Percentiles rank a stretch among this genome's conserved stretches.
These are phyloP conservation scores for Chaenogobius annularis DNA, from an alignment of 2,113 vertebrate species.

Conservation along the genomic window DNA sequence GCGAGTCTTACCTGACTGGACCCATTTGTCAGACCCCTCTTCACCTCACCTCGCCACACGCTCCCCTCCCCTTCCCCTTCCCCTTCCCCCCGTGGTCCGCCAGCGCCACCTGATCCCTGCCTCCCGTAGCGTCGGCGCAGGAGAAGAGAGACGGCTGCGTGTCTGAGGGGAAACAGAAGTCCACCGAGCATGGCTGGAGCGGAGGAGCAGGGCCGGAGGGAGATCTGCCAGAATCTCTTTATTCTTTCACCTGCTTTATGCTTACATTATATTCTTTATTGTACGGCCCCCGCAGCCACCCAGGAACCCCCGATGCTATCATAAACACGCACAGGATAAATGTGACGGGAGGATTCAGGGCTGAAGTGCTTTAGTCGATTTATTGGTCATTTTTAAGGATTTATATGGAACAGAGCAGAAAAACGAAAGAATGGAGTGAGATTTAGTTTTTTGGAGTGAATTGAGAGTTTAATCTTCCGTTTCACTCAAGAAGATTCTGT, in stretches of 20 bases:
- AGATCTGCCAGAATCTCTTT: conserved; percentile 50
- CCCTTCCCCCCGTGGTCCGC: conserved; percentile 29
- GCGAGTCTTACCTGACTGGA: conserved; percentile 63
- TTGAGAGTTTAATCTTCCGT: too few relatives aligned
- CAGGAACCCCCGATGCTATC: too few relatives aligned
- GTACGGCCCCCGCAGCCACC: too few relatives aligned
- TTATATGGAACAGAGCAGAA: too few relatives aligned
- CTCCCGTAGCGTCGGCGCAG: conserved; percentile 41
- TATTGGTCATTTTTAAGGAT: too few relatives aligned
- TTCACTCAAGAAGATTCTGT: too few relatives aligned
- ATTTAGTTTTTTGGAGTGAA: too few relatives aligned
- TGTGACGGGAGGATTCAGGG: too few relatives aligned
- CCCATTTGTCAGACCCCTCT: conserved; percentile 67
- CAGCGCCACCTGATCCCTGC: conserved; percentile 64
- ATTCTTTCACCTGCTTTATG: conserved; percentile 35
- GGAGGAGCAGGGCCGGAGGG: conserved; percentile 63
- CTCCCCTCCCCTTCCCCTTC: too few relatives aligned
- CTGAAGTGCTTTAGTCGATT: too few relatives aligned
- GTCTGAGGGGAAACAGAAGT: conserved; percentile 22
- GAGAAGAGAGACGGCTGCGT: conserved; percentile 15
- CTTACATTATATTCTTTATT: conserved; percentile 8
- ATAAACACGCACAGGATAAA: too few relatives aligned
- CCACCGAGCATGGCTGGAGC: conserved; percentile 45
- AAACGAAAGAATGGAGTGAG: too few relatives aligned
- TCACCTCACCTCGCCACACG: conserved; percentile 22